phyloP scores from a whole-genome alignment of 2,797 vertebrate species.

The Hoplostethus mediterraneus region DNA sequence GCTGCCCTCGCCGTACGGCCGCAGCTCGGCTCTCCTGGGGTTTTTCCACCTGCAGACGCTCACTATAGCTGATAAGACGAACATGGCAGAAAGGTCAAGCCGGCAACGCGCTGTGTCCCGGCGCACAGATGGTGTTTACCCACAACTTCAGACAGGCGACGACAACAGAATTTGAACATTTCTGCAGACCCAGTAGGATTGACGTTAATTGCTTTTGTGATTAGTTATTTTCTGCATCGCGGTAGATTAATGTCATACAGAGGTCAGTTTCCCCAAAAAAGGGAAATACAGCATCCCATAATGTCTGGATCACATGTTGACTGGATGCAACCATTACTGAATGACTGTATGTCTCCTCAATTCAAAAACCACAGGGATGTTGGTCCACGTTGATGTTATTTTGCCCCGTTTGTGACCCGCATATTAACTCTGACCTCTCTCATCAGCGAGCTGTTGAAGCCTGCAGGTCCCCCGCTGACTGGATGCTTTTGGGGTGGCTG shows the following conservation, averaged over 20 bases:
- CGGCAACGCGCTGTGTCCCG: constrained; percentile 40
- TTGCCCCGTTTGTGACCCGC: constrained; percentile 19
- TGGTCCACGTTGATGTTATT: constrained; percentile 14
- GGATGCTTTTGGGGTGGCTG: background rate
- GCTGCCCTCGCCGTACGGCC: constrained; percentile 10
- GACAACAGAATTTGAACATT: constrained; percentile 52
- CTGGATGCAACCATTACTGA: background rate
- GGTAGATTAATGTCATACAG: constrained; percentile 13
- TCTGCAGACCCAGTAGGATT: constrained; percentile 38
- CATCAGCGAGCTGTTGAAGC: constrained; percentile 40
- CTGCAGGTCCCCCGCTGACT: background rate
- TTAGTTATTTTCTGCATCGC: constrained; percentile 9
- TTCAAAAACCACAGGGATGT: background rate
- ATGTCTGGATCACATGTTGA: constrained; percentile 3
- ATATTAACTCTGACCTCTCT: constrained; percentile 37
- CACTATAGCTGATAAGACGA: constrained; percentile 59
- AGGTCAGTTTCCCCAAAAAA: background rate
- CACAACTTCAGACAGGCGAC: constrained; percentile 49
- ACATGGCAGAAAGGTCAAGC: constrained; percentile 60
- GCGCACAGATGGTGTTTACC: constrained; percentile 76
- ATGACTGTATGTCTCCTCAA: background rate
- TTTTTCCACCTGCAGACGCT: constrained; percentile 23
- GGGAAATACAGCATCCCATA: too few species aligned
- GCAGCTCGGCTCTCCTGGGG: constrained; percentile 32
- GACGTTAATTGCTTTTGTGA: constrained; percentile 27